Conservation (phyloP, 2,888 invertebrate species). For the Cataglyphis cursor region DNA sequence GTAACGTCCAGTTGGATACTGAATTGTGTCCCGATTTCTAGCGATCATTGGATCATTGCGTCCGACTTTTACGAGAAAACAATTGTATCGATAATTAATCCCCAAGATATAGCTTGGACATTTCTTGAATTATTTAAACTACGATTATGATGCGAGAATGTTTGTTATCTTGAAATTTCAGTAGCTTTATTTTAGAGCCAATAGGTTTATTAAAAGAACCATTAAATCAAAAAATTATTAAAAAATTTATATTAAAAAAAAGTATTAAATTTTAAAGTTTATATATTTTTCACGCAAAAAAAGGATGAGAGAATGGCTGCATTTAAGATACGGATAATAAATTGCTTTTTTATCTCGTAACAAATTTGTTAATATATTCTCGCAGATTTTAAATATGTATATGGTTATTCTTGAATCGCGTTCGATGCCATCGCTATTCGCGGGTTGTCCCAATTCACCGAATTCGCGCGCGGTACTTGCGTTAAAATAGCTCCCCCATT, state of each 20-base stretch:
- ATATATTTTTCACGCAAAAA: not conserved
- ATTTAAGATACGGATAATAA: not conserved
- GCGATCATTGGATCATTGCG: not conserved
- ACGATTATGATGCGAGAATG: not conserved
- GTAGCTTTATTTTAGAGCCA: not conserved
- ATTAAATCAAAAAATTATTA: not conserved
- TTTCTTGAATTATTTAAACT: not conserved
- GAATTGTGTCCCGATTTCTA: conserved; percentile 4
- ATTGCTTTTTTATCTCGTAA: not conserved
- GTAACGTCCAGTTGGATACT: not conserved
- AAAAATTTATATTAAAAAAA: not conserved
- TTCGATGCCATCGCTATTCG: conserved; percentile 33
- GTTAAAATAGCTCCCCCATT: conserved; percentile 17
- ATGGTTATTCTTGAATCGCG: not conserved
- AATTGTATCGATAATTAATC: not conserved
- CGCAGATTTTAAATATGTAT: not conserved
- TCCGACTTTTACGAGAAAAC: conserved; percentile 4
- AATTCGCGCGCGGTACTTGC: conserved; percentile 20
- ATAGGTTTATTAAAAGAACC: not conserved
- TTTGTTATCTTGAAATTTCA: not conserved
- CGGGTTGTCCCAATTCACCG: conserved; percentile 22
- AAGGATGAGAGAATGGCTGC: not conserved
- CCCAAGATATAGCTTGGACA: not conserved
- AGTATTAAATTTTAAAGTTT: not conserved
- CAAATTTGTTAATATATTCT: not conserved